Evolutionary conservation across 2,888 invertebrate genomes (phyloP), one percentile per base, ranked within the genome.

Genomic region (Muschampia staudingeri): DNA sequence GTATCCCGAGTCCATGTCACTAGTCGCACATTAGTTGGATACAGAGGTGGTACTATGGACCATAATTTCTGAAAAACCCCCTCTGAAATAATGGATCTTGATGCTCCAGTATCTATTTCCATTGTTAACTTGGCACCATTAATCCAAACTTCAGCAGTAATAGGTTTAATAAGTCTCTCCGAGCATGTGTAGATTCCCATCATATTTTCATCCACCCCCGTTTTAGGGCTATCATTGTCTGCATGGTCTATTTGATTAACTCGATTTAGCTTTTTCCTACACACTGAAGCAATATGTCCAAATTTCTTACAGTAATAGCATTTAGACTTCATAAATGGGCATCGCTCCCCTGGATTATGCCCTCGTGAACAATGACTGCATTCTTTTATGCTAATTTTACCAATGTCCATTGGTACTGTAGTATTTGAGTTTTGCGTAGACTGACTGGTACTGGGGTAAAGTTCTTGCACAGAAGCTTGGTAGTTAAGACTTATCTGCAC

Each of bases 1-100:
- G 76, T 42, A 16, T 76, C 76, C 14, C 44, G 65, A 30, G 76
- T 76, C 76, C 76, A 76, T 67, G 76, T 76, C 30, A 76, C 76
- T 67, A 76, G 30, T 67, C 44, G 67, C 3, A 76, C n/a, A 52
- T 67, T 76, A 65, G 76, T 65, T 42, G 61, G 42, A 14, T 37
- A 7, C 30, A 76, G 44, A 7, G 76, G 65, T 34, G 76, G 76
- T 2, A 42, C 61, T 44, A 25, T 8, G 16, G 48, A n/a, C 76
- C 76, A 76, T 44, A 67, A 76, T 44, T 14, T 67, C 44, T 67
- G 19, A 44, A 42, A 76, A 19, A 16, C 40, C 42, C 52, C 56
- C 16, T 76, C 61, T 19, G 44, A 75, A 16, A 44, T 61, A 25
- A 75, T 75, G 19, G 37, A 48, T 56, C 48, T 52, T 9, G 52